Percentiles rank a stretch among this genome's conserved stretches.
phyloP scores from a whole-genome alignment of 2,888 invertebrate species.

The Oscheius sp. region DNA sequence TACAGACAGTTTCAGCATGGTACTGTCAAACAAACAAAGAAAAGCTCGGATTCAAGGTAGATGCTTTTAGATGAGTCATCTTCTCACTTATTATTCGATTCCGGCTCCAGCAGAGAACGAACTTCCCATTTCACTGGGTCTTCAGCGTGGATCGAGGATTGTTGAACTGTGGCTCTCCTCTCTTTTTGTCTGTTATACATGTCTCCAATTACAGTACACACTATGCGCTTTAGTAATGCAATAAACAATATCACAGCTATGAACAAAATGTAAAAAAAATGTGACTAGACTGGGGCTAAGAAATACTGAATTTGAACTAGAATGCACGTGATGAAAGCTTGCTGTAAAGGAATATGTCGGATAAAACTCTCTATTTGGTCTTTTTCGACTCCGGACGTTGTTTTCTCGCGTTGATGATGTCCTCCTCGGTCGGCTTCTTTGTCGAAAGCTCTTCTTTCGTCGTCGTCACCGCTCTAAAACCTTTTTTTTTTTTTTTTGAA shows the following conservation, averaged over 20 bases:
- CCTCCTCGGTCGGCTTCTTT: conserved; percentile 36
- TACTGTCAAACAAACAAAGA: no score
- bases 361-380: conserved; percentile 39
- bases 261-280: conserved; percentile 3
- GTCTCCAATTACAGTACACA: no score
- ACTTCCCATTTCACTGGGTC: no score
- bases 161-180: no score
- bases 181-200: no score
- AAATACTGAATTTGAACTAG: neutral
- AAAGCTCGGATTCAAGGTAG: no score
- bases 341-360: conserved; percentile 18
- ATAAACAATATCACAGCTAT: conserved; percentile 27
- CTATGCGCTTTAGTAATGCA: conserved; percentile 7
- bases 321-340: neutral
- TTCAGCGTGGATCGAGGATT: no score
- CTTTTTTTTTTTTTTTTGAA: neutral
- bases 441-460: conserved; percentile 46
- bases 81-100: no score
- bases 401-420: conserved; percentile 37
- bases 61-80: no score
- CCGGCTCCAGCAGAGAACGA: no score
- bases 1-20: no score
- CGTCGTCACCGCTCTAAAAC: conserved; percentile 52
- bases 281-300: conserved; percentile 1
- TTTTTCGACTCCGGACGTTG: conserved; percentile 42